A percentile compares a stretch with the other conserved stretches of the same genome.
Evolutionary conservation across 1,140 invertebrate genomes (phyloP).

Genomic region (Philopotamus ludificatus): DNA sequence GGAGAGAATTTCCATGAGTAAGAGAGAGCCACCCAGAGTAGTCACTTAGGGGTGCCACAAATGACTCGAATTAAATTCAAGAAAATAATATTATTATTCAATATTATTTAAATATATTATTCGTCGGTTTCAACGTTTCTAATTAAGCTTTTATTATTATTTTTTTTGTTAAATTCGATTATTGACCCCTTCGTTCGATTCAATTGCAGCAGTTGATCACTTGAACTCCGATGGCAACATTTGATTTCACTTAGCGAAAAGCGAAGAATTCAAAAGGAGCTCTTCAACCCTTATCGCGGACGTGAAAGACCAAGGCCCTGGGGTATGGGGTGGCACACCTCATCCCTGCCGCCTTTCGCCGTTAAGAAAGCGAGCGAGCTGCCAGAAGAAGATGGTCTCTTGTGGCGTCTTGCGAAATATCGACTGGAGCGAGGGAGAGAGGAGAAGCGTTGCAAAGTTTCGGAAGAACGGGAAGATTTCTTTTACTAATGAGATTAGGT

Average conservation of each 20-base stretch:
- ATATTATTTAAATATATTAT: too few species aligned
- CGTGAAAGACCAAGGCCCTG: slow-evolving; percentile 19
- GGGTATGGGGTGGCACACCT: not conserved
- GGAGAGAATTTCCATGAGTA: slow-evolving; percentile 21
- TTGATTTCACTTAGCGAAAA: slow-evolving; percentile 27
- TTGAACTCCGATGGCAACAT: slow-evolving; percentile 19
- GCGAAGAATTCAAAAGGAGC: slow-evolving; percentile 2
- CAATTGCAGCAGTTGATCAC: slow-evolving; percentile 6
- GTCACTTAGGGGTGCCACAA: slow-evolving; percentile 2
- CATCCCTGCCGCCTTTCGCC: too few species aligned
- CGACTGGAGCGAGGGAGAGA: not conserved
- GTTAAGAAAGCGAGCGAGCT: too few species aligned
- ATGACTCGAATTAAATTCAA: too few species aligned
- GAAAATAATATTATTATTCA: too few species aligned
- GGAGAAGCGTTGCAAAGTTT: not conserved
- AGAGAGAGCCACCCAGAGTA: slow-evolving; percentile 21
- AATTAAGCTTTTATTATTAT: too few species aligned
- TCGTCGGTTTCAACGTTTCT: too few species aligned
- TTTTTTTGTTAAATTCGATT: too few species aligned
- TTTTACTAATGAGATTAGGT: slow-evolving; percentile 38
- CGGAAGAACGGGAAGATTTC: slow-evolving; percentile 29
- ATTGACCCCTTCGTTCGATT: not conserved
- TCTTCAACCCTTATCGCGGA: slow-evolving; percentile 33
- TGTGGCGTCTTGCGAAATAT: too few species aligned
- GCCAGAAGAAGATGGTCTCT: too few species aligned